These are phyloP conservation scores for Drosophila littoralis DNA, from an alignment of 1,140 invertebrate species.

Conservation along the genomic window DNA sequence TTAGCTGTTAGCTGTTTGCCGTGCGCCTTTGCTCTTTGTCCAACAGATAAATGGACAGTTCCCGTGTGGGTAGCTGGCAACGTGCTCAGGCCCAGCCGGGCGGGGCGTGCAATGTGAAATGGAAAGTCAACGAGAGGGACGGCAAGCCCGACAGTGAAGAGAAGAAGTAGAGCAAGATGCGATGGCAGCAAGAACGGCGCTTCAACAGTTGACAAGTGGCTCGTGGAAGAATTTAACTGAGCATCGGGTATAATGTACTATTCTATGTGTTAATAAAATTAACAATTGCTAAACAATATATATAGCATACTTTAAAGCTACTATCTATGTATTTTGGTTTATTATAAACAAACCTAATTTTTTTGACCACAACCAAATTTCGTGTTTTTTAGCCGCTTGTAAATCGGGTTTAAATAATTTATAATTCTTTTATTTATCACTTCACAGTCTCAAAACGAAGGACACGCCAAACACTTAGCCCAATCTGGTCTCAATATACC, in stretches of 20 bases:
- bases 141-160: conserved; percentile 5
- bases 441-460: too few relatives aligned
- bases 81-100: background rate
- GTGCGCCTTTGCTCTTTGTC: conserved; percentile 56
- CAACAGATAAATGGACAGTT: conserved; percentile 74
- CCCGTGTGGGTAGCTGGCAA: conserved; percentile 40
- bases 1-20: conserved; percentile 43
- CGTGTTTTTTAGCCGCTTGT: too few relatives aligned
- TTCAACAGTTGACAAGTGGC: conserved; percentile 77
- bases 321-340: too few relatives aligned
- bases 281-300: too few relatives aligned
- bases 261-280: too few relatives aligned
- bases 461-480: too few relatives aligned
- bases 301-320: background rate
- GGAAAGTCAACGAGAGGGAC: conserved; percentile 61
- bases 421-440: too few relatives aligned
- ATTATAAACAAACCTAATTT: too few relatives aligned
- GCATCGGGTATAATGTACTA: background rate
- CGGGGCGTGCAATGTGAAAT: conserved; percentile 34
- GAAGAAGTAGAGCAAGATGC: conserved; percentile 33
- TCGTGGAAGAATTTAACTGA: conserved; percentile 23
- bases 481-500: background rate
- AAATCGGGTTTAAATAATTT: too few relatives aligned
- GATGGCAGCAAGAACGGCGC: conserved; percentile 59
- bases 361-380: too few relatives aligned